Evolutionary conservation across 2,888 invertebrate species (phyloP).

Genomic region (Amphipyra berbera): DNA sequence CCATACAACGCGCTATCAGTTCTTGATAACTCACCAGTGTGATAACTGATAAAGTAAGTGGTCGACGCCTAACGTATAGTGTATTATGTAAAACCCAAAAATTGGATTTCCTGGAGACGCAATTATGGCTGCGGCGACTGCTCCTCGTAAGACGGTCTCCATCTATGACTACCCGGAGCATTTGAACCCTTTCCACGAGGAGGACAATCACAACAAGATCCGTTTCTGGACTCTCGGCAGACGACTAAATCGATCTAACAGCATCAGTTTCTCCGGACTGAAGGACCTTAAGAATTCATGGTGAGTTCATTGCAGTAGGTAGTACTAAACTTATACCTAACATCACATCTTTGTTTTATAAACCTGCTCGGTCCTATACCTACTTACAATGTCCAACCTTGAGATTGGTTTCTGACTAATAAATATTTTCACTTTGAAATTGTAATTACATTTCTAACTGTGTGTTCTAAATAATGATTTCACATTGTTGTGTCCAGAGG

Average conservation of each 20-base stretch:
- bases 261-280: slow-evolving; percentile 91
- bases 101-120: slow-evolving; percentile 68
- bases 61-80: slow-evolving; percentile 76
- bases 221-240: slow-evolving; percentile 90
- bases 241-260: slow-evolving; percentile 89
- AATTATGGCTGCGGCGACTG: slow-evolving; percentile 82
- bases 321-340: slow-evolving; percentile 4
- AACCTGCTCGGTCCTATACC: slow-evolving; percentile 12
- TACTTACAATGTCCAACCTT: slow-evolving; percentile 40
- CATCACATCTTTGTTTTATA: slow-evolving; percentile 25
- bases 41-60: slow-evolving; percentile 87
- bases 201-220: slow-evolving; percentile 91
- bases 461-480: slow-evolving; percentile 48
- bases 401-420: slow-evolving; percentile 57
- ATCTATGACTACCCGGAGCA: slow-evolving; percentile 94
- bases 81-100: slow-evolving; percentile 85
- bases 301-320: slow-evolving; percentile 77
- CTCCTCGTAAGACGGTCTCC: slow-evolving; percentile 87
- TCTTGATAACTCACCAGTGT: slow-evolving; percentile 82
- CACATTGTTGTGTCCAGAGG: slow-evolving; percentile 19
- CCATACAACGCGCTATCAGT: slow-evolving; percentile 81
- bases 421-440: slow-evolving; percentile 61
- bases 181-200: slow-evolving; percentile 93
- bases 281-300: slow-evolving; percentile 90
- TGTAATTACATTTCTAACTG: slow-evolving; percentile 62